Base-by-base conservation (phyloP, 2,888 invertebrate genomes). In the Platypus cylindrus region DNA sequence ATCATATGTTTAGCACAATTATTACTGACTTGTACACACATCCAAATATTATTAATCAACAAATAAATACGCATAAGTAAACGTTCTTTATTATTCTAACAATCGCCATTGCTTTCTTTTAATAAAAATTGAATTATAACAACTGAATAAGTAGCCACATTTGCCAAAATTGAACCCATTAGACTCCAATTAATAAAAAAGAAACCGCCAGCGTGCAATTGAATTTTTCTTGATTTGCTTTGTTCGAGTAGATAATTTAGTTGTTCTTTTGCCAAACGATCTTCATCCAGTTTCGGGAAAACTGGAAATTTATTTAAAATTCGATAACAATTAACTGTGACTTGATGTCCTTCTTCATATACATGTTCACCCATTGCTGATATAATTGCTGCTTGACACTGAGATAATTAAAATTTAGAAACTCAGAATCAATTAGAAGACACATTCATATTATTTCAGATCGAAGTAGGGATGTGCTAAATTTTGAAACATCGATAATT, bases 151-250 rank as follows among this genome's bases (percentile, higher is more conserved):
- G 39, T 36, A 14, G 41, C 37, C 5, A 41, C 37, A n/a, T 37
- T 39, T 2, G 37, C 27, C 7, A 28, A 32, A 17, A 44, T 41
- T 4, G 36, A 37, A 3, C 44, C 41, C 18, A 44, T 24, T 22
- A 44, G 39, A 7, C 35, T 36, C 33, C 39, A 37, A 27, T 44
- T 37, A 5, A 44, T 12, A 16, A 18, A 27, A 26, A 41, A 44
- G 24, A 44, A 44, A 8, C 44, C 44, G 9, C 41, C 44, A 13
- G 41, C 44, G 28, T 39, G 33, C 11, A 44, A 14, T 8, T 18
- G 13, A 3, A 37, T 18, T 30, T 39, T 40, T 17, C 39, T 37
- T 16, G 31, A 32, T 24, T 32, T 35, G 25, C 37, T 30, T 31
- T 41, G 41, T 20, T 39, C 32, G 8, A 40, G 14, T 13, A 44